These are phyloP conservation scores for Camponotus pennsylvanicus DNA, from an alignment of 1,140 invertebrate genomes.

Conservation along the genomic window DNA sequence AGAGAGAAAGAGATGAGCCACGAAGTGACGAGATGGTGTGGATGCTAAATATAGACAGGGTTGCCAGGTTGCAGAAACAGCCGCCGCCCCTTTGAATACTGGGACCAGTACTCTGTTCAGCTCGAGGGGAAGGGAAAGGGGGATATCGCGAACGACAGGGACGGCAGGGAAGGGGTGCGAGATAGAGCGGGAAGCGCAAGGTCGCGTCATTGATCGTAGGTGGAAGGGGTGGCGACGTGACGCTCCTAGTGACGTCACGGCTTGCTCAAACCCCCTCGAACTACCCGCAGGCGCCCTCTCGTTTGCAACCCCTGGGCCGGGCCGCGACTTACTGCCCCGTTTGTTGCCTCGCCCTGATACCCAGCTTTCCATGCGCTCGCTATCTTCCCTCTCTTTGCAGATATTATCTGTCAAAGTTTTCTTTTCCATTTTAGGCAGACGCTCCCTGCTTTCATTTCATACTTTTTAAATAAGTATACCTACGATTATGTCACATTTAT, in stretches of 20 bases:
- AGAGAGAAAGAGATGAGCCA: constrained; percentile 48
- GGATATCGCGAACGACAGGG: constrained; percentile 31
- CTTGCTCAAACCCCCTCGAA: constrained; percentile 75
- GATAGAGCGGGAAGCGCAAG: constrained; percentile 76
- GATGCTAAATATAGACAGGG: constrained; percentile 86
- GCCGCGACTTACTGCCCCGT: constrained; percentile 64
- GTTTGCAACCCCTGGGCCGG: constrained; percentile 63
- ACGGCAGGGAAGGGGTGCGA: constrained; percentile 54
- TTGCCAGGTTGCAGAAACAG: constrained; percentile 86
- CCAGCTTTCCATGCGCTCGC: constrained; percentile 35
- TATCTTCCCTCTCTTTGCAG: constrained; percentile 28
- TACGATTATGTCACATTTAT: not conserved
- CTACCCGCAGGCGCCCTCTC: constrained; percentile 76
- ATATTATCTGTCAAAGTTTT: constrained; percentile 30
- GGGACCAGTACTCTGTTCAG: constrained; percentile 75
- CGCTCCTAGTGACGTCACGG: constrained; percentile 85
- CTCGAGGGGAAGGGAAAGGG: constrained; percentile 51
- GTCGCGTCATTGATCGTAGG: constrained; percentile 85
- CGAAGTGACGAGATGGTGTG: constrained; percentile 70
- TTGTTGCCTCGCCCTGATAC: constrained; percentile 74
- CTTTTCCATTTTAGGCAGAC: not conserved
- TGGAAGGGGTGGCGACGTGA: constrained; percentile 79
- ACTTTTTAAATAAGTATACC: not conserved
- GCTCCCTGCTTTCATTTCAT: not conserved
- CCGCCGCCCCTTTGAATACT: constrained; percentile 85